These are phyloP conservation scores for Sternarchorhynchus goeldii DNA, from an alignment of 2,797 vertebrate genomes.

Conservation along the genomic window DNA sequence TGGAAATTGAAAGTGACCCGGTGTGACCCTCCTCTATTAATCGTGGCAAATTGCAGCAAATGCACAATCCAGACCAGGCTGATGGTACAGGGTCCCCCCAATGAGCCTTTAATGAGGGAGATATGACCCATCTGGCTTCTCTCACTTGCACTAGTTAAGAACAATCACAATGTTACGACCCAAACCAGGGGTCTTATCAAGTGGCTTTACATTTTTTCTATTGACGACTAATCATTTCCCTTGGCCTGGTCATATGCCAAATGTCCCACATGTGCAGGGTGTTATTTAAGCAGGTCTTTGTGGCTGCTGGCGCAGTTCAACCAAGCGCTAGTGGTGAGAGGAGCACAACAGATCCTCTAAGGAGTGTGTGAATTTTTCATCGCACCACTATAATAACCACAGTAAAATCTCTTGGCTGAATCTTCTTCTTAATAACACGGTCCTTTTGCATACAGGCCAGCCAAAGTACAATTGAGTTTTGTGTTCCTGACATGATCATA, in stretches of 20 bases:
- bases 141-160: slow-evolving; percentile 87
- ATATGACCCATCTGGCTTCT: slow-evolving; percentile 83
- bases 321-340: slow-evolving; percentile 45
- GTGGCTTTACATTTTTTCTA: slow-evolving; percentile 77
- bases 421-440: slow-evolving; percentile 12
- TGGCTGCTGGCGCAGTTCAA: slow-evolving; percentile 58
- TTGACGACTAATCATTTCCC: slow-evolving; percentile 70
- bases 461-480: not conserved
- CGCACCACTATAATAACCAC: slow-evolving; percentile 25
- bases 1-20: slow-evolving; percentile 99
- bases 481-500: not conserved
- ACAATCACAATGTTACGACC: slow-evolving; percentile 86
- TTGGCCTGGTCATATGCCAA: slow-evolving; percentile 61
- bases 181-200: slow-evolving; percentile 81
- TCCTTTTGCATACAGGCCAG: slow-evolving; percentile 1
- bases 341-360: slow-evolving; percentile 41
- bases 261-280: slow-evolving; percentile 57
- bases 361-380: slow-evolving; percentile 37
- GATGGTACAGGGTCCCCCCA: slow-evolving; percentile 76
- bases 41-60: slow-evolving; percentile 94
- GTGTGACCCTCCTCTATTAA: slow-evolving; percentile 97
- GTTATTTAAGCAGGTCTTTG: slow-evolving; percentile 58
- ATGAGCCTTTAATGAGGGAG: slow-evolving; percentile 90
- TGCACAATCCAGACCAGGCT: slow-evolving; percentile 86
- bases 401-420: slow-evolving; percentile 3